Evolutionary conservation across 2,113 vertebrate species (phyloP).

Genomic region (Hippocampus mohnikei): DNA sequence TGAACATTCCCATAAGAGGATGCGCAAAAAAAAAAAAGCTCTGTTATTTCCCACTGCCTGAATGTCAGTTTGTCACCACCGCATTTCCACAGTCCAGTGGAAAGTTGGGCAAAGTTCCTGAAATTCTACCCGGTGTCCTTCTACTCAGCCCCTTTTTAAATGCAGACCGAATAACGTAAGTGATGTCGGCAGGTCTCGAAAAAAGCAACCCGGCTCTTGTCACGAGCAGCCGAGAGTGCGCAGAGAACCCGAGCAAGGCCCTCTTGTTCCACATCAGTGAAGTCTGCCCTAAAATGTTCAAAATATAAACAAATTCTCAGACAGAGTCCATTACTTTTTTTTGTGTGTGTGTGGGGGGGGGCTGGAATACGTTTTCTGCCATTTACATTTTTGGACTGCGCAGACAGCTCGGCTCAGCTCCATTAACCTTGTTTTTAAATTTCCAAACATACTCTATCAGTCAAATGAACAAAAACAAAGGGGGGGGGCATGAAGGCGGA

Average conservation of each 20-base stretch:
- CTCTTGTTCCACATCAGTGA: background rate
- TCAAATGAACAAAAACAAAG: background rate
- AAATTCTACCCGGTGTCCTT: constrained; percentile 38
- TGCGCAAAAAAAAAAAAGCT: constrained; percentile 26
- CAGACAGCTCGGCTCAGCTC: background rate
- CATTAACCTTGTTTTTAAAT: background rate
- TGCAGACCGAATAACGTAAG: constrained; percentile 38
- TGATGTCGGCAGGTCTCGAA: constrained; percentile 38
- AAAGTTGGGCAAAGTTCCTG: constrained; percentile 32
- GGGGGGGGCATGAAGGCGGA: background rate
- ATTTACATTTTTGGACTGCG: background rate
- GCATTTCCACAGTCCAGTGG: constrained; percentile 46
- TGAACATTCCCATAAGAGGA: constrained; percentile 50
- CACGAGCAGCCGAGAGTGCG: constrained; percentile 17
- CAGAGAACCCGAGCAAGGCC: background rate
- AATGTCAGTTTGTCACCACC: constrained; percentile 34
- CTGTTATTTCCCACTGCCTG: constrained; percentile 31
- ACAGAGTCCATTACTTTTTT: background rate
- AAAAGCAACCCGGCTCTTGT: constrained; percentile 44
- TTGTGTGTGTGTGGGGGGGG: too few relatives aligned
- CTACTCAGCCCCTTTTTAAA: constrained; percentile 21
- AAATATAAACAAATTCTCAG: background rate
- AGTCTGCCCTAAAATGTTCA: background rate
- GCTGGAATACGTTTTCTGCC: background rate
- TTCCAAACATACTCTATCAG: background rate